Percentiles rank a stretch among this genome's conserved stretches.
phyloP scores from a whole-genome alignment of 2,888 invertebrate species.

The Pterostichus madidus region DNA sequence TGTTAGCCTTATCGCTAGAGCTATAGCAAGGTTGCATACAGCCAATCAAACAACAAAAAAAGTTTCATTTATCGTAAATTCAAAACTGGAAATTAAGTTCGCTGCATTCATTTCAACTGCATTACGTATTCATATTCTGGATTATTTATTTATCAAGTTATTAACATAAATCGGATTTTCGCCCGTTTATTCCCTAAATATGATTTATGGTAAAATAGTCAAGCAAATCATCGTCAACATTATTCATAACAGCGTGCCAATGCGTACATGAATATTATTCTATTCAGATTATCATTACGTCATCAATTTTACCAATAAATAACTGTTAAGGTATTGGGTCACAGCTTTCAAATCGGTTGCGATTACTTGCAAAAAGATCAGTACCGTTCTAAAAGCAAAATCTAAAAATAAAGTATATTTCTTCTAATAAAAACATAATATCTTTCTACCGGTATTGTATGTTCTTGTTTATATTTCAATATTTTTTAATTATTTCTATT shows the following conservation, averaged over 20 bases:
- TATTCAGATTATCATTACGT: constrained; percentile 13
- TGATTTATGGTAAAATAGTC: neutral
- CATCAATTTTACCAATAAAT: neutral
- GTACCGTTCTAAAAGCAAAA: too few relatives aligned
- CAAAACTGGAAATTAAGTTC: constrained; percentile 1
- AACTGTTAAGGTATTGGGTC: too few relatives aligned
- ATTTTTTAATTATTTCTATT: too few relatives aligned
- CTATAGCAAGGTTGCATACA: neutral
- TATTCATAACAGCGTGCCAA: neutral
- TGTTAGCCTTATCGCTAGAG: constrained; percentile 19
- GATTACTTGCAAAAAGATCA: too few relatives aligned
- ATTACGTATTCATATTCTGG: neutral
- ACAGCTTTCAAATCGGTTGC: too few relatives aligned
- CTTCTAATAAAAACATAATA: too few relatives aligned
- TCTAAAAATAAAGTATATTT: too few relatives aligned
- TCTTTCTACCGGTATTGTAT: too few relatives aligned
- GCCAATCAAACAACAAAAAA: neutral
- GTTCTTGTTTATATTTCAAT: too few relatives aligned
- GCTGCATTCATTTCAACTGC: neutral
- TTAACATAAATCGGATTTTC: constrained; percentile 13
- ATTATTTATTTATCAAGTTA: constrained; percentile 1
- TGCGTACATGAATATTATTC: constrained; percentile 1
- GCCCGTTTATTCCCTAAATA: neutral
- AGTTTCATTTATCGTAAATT: constrained; percentile 5
- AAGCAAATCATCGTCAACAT: neutral